phyloP scores from a whole-genome alignment of 1,140 invertebrate species.

The Metaphire vulgaris region DNA sequence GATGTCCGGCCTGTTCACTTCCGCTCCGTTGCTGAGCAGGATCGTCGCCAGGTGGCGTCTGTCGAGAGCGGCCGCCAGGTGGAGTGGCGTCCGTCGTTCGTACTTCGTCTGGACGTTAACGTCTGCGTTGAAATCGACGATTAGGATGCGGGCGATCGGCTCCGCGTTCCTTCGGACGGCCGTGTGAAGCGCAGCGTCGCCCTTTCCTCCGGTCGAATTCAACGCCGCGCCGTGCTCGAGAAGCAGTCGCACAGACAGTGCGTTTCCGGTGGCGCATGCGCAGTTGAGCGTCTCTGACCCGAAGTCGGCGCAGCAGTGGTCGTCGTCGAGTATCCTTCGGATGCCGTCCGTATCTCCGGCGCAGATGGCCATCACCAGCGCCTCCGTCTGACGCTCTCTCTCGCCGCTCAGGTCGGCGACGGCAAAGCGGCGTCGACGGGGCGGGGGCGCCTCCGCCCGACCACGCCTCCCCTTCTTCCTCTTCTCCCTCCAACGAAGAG shows the following conservation, averaged over 20 bases:
- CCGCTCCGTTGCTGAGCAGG: conserved; percentile 77
- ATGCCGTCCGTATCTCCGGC: not conserved
- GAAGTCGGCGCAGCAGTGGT: too few relatives aligned
- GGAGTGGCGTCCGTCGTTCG: conserved; percentile 60
- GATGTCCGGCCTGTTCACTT: conserved; percentile 41
- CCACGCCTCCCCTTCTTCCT: too few relatives aligned
- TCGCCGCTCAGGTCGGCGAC: too few relatives aligned
- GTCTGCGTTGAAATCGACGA: not conserved
- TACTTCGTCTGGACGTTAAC: conserved; percentile 14
- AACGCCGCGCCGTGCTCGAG: not conserved
- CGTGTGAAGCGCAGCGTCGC: conserved; percentile 5
- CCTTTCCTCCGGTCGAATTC: not conserved
- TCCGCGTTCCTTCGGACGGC: not conserved
- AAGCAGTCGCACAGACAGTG: not conserved
- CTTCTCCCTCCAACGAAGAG: too few relatives aligned
- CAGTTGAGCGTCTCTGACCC: too few relatives aligned
- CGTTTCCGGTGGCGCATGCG: conserved; percentile 1
- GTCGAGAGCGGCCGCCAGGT: conserved; percentile 94
- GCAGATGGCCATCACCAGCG: not conserved
- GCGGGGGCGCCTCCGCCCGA: too few relatives aligned
- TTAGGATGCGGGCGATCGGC: not conserved
- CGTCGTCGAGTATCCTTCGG: not conserved
- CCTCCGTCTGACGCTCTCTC: not conserved
- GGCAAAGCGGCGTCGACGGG: too few relatives aligned
- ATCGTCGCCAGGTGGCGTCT: conserved; percentile 87